Conservation (phyloP, 2,113 vertebrate species). For the Egretta garzetta region DNA sequence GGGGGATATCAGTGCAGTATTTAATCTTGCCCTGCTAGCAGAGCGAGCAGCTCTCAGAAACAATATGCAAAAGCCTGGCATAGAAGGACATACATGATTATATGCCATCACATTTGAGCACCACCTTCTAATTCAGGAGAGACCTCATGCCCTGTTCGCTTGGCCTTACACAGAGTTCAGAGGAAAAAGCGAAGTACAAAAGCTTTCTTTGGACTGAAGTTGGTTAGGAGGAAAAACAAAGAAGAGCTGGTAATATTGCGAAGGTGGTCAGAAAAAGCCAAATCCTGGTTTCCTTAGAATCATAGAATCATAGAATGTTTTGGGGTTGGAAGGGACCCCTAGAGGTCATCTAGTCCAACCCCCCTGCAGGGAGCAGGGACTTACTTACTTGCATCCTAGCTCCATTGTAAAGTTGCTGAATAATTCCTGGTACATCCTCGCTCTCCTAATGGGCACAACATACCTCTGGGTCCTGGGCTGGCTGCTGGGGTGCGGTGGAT, state of each 20-base stretch:
- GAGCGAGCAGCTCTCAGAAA: fast-evolving
- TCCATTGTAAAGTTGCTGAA: neutral
- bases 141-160: neutral
- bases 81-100: neutral
- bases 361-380: too few species aligned
- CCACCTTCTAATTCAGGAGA: neutral
- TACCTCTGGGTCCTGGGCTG: fast-evolving
- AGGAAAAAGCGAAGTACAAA: neutral
- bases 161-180: neutral
- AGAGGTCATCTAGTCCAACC: too few species aligned
- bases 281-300: neutral
- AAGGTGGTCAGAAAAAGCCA: neutral
- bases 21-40: neutral
- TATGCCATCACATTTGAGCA: neutral
- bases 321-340: too few species aligned
- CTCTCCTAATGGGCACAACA: neutral
- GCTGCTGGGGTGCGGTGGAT: neutral
- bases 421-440: neutral
- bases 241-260: neutral
- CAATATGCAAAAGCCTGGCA: neutral
- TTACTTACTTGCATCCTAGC: neutral
- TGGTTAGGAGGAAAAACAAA: neutral
- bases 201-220: neutral
- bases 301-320: too few species aligned
- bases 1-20: neutral